Base-by-base conservation (phyloP, 2,888 invertebrate species). In the Acleris laterana region DNA sequence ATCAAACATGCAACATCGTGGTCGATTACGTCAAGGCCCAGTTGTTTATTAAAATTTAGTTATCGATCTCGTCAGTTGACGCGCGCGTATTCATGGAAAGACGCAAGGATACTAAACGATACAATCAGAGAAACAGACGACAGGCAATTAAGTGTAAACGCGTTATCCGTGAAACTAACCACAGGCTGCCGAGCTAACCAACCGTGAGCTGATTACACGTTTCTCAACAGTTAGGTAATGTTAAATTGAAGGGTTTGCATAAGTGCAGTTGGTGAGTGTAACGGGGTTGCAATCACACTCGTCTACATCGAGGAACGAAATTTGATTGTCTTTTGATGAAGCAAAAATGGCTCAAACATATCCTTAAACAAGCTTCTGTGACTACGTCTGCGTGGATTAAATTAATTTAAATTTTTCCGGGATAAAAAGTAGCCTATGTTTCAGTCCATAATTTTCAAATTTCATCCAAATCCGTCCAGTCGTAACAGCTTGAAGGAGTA, bases 61-160 rank as follows among this genome's bases (percentile, higher is more conserved):
- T 22, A 60, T 49, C 28, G 60, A 38, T 60, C 42, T 44, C 20
- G 44, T 57, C 46, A 44, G 56, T 25, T 20, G 19, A 61, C 67
- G 58, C 67, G 67, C 19, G 67, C 67, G 67, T 50, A 48, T 52
- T 52, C 53, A 25, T 22, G 53, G 28, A 42, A 66, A 57, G 62
- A 64, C 68, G 61, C 46, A 55, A 62, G 55, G 51, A 67, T 59
- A 69, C 66, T 69, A 67, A 69, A 61, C 51, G 48, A 57, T 67
- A 51, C 46, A 53, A 68, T 44, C 63, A 63, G 28, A 66, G 66
- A 66, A 66, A 62, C 61, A 16, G 25, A 55, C 51, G 57, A 46
- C 57, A 42, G 25, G 51, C 58, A 42, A 63, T 58, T 46, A 58
- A 46, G 51, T 51, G 19, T 9, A 58, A 63, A 58, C 56, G 50